A percentile compares a stretch with the other conserved stretches of the same genome.
Evolutionary conservation across 2,888 invertebrate species (phyloP).

Genomic region (Anagyrus pseudococci): DNA sequence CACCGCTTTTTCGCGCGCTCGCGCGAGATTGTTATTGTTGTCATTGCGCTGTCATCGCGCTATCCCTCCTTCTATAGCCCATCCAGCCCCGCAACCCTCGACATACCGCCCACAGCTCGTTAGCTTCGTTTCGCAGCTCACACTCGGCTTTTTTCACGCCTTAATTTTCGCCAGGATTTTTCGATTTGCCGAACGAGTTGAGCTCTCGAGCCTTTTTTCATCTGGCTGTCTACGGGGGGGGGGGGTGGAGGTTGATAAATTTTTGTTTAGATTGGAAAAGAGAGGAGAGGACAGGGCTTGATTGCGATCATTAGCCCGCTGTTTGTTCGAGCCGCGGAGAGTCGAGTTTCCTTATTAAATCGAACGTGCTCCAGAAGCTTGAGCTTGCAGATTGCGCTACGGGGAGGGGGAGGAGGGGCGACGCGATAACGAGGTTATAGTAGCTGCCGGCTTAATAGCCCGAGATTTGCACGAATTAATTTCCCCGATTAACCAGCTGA

Average conservation of each 20-base stretch:
- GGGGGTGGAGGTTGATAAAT: not conserved
- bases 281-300: constrained; percentile 11
- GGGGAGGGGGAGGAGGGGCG: constrained; percentile 2
- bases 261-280: constrained; percentile 6
- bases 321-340: constrained; percentile 17
- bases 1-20: constrained; percentile 6
- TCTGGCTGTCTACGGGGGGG: constrained; percentile 3
- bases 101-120: constrained; percentile 38
- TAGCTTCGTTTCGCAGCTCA: constrained; percentile 38
- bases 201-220: not conserved
- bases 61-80: no score
- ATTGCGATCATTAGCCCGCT: constrained; percentile 35
- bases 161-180: no score
- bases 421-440: constrained; percentile 16
- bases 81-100: no score
- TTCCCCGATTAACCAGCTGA: no score
- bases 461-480: no score
- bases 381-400: constrained; percentile 10
- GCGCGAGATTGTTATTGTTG: constrained; percentile 49
- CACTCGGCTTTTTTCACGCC: not conserved
- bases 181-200: not conserved
- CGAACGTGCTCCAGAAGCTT: constrained; percentile 14
- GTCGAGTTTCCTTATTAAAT: constrained; percentile 34
- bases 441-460: not conserved
- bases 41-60: constrained; percentile 47